These are phyloP conservation scores for Scortum barcoo DNA, from an alignment of 2,113 vertebrate species.

Conservation along the genomic window DNA sequence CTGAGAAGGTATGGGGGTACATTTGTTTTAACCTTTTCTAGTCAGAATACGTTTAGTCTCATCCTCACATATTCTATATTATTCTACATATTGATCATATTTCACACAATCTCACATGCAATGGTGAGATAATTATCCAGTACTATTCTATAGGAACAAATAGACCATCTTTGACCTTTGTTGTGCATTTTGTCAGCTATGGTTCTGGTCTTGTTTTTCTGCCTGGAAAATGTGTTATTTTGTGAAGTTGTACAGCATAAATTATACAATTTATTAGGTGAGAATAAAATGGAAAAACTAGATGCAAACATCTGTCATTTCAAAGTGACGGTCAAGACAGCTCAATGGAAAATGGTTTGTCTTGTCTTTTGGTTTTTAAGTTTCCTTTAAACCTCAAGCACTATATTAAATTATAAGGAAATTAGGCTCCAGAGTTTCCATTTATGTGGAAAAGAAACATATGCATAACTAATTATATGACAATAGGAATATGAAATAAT, in stretches of 20 bases:
- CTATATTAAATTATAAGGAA: not conserved
- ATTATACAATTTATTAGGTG: not conserved
- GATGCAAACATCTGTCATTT: not conserved
- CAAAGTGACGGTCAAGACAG: not conserved
- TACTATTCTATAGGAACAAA: not conserved
- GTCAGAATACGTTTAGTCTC: not conserved
- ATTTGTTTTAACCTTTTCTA: accelerated
- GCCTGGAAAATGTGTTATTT: not conserved
- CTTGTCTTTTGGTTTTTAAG: not conserved
- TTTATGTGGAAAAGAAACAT: not conserved
- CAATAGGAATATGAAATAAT: too few species aligned
- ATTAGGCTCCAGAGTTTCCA: conserved; percentile 4
- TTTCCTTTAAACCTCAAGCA: not conserved
- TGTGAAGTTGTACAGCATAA: not conserved
- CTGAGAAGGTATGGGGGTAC: conserved; percentile 91
- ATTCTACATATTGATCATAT: too few species aligned
- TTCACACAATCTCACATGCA: not conserved
- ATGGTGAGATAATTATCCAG: not conserved
- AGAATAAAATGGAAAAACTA: not conserved
- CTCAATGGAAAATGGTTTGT: not conserved
- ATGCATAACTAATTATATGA: not conserved
- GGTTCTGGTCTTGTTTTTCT: not conserved
- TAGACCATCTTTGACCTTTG: not conserved
- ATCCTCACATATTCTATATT: not conserved
- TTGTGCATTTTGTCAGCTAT: not conserved